Evolutionary conservation across 1,140 invertebrate genomes (phyloP).

Genomic region (Tachypleus tridentatus): DNA sequence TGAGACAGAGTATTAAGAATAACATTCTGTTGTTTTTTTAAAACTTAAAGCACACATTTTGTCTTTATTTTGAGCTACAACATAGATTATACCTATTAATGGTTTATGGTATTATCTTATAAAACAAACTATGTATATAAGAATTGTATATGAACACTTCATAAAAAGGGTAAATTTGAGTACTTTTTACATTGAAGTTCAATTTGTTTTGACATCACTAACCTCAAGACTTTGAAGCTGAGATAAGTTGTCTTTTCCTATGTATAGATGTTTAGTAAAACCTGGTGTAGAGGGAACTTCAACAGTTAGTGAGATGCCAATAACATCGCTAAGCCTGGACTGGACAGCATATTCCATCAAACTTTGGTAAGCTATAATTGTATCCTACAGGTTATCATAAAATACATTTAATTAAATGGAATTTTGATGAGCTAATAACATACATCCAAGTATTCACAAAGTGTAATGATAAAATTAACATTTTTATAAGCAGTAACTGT

Average conservation of each 20-base stretch:
- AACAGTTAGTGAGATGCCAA: slow-evolving; percentile 59
- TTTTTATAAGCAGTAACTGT: slow-evolving; percentile 2
- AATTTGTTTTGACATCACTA: slow-evolving; percentile 23
- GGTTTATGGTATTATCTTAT: neutral
- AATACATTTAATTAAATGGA: slow-evolving; percentile 1
- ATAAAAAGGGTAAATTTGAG: no score
- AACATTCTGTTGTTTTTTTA: neutral
- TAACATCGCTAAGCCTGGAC: slow-evolving; percentile 75
- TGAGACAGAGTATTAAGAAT: neutral
- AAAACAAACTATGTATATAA: slow-evolving; percentile 3
- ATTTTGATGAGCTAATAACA: no score
- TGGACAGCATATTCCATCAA: slow-evolving; percentile 78
- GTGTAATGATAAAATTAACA: slow-evolving; percentile 6
- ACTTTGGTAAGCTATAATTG: slow-evolving; percentile 74
- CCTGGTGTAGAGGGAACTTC: slow-evolving; percentile 71
- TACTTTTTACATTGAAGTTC: neutral
- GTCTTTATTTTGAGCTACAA: neutral
- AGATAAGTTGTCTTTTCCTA: slow-evolving; percentile 62
- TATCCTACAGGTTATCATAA: slow-evolving; percentile 47
- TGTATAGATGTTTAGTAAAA: slow-evolving; percentile 47
- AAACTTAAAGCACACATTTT: neutral
- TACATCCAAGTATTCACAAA: slow-evolving; percentile 8
- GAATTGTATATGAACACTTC: neutral
- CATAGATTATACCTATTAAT: neutral
- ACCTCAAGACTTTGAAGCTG: slow-evolving; percentile 59